phyloP scores from a whole-genome alignment of 1,140 invertebrate genomes.

The Neodiprion pinetum region DNA sequence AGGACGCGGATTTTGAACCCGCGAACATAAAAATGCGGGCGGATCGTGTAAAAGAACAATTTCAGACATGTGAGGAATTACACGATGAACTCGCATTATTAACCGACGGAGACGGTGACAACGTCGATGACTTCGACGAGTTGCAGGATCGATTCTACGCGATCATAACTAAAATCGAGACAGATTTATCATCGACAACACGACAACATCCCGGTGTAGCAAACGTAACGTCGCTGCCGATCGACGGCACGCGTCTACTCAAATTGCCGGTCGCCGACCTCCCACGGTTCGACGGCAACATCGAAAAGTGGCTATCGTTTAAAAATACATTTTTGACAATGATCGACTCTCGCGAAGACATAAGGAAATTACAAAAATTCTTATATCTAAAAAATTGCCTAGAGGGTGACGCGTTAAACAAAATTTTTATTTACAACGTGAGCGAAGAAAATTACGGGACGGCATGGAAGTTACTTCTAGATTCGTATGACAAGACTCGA shows the following conservation, averaged over 20 bases:
- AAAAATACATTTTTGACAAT: conserved; percentile 21
- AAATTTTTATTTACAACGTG: not conserved
- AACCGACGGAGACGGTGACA: too few species aligned
- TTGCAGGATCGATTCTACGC: too few species aligned
- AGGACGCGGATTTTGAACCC: too few species aligned
- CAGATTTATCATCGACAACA: not conserved
- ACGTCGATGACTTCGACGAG: too few species aligned
- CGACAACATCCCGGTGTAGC: not conserved
- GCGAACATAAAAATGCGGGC: too few species aligned
- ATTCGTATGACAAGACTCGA: too few species aligned
- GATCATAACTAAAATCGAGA: too few species aligned
- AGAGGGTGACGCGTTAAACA: conserved; percentile 21
- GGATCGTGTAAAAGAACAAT: too few species aligned
- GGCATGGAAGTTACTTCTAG: too few species aligned
- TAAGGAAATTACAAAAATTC: conserved; percentile 17
- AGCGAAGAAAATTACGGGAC: too few species aligned
- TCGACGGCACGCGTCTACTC: not conserved
- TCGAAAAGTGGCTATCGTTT: conserved; percentile 22
- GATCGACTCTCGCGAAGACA: conserved; percentile 18
- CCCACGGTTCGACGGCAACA: conserved; percentile 17
- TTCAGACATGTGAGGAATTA: too few species aligned
- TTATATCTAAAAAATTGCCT: conserved; percentile 28
- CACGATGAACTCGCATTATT: too few species aligned
- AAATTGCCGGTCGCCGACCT: not conserved
- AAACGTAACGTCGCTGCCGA: not conserved